A percentile compares a stretch with the other conserved stretches of the same genome.
phyloP scores from a whole-genome alignment of 1,140 invertebrate species.

The Drosophila sucinea region DNA sequence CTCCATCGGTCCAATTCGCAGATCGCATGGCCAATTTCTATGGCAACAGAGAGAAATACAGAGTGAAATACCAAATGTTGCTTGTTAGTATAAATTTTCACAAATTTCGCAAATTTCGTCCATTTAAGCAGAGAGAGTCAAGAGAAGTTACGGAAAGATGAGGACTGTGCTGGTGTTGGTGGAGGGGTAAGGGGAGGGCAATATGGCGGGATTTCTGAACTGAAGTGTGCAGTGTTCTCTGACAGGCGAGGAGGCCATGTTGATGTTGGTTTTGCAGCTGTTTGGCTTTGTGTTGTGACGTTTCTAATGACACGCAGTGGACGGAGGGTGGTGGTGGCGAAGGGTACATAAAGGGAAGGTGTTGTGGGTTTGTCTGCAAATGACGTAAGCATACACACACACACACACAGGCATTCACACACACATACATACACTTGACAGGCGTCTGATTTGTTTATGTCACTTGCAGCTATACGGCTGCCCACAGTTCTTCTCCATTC shows the following conservation, averaged over 20 bases:
- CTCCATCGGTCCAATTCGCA: conserved; percentile 15
- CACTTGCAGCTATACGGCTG: conserved; percentile 78
- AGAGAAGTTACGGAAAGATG: background rate
- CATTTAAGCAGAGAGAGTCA: conserved; percentile 14
- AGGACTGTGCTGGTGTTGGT: too few species aligned
- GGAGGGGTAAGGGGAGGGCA: too few species aligned
- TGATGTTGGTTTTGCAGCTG: conserved; percentile 70
- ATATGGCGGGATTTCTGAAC: conserved; percentile 24
- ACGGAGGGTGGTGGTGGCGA: conserved; percentile 1
- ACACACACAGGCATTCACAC: conserved; percentile 14
- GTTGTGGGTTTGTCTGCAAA: conserved; percentile 52
- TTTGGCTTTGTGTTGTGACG: conserved; percentile 77
- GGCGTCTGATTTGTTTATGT: conserved; percentile 81
- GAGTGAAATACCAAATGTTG: conserved; percentile 24
- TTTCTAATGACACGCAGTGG: conserved; percentile 71
- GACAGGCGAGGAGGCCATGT: conserved; percentile 39
- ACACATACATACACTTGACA: conserved; percentile 61
- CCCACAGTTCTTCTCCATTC: conserved; percentile 48
- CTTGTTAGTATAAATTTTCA: conserved; percentile 58
- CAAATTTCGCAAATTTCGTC: conserved; percentile 17
- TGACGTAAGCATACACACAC: conserved; percentile 56
- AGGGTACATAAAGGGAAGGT: background rate
- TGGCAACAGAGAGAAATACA: conserved; percentile 25
- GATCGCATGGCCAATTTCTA: conserved; percentile 35
- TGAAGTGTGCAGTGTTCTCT: conserved; percentile 42